phyloP scores from a whole-genome alignment of 2,888 invertebrate species.

The Eristalinus aeneus region DNA sequence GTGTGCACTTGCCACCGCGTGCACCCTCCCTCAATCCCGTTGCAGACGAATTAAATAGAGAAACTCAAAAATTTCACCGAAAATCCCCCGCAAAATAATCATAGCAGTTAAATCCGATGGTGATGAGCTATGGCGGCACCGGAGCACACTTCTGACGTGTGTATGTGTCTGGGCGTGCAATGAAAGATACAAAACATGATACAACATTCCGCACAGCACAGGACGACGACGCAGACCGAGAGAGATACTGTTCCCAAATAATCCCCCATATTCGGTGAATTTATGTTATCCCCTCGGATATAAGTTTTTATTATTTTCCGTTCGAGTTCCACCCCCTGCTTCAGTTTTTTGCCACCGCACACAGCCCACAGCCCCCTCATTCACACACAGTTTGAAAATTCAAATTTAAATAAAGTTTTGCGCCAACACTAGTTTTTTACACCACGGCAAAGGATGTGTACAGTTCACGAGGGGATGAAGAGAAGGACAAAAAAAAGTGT shows the following conservation, averaged over 20 bases:
- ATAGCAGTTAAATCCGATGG: slow-evolving; percentile 66
- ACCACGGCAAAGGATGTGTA: neutral
- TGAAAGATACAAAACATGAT: neutral
- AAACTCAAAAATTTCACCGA: slow-evolving; percentile 29
- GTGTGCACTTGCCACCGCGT: neutral
- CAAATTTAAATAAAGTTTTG: slow-evolving; percentile 69
- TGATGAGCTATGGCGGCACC: slow-evolving; percentile 53
- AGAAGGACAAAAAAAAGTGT: slow-evolving; percentile 54
- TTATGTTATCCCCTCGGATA: slow-evolving; percentile 67
- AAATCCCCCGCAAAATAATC: slow-evolving; percentile 47
- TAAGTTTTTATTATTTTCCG: slow-evolving; percentile 70
- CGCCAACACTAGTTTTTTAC: slow-evolving; percentile 26
- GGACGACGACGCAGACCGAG: too few relatives aligned
- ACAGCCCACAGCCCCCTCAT: neutral
- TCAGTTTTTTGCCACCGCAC: neutral
- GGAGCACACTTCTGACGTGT: slow-evolving; percentile 27
- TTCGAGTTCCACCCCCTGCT: slow-evolving; percentile 33
- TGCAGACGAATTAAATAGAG: neutral
- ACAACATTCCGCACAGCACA: slow-evolving; percentile 27
- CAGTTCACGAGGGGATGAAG: too few relatives aligned
- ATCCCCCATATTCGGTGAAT: slow-evolving; percentile 66
- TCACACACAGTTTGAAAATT: slow-evolving; percentile 31
- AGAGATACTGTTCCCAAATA: slow-evolving; percentile 61
- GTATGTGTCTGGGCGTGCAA: slow-evolving; percentile 15
- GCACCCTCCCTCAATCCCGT: neutral